Evolutionary conservation across 2,113 vertebrate species (phyloP).

Genomic region (Amphiprion ocellaris): DNA sequence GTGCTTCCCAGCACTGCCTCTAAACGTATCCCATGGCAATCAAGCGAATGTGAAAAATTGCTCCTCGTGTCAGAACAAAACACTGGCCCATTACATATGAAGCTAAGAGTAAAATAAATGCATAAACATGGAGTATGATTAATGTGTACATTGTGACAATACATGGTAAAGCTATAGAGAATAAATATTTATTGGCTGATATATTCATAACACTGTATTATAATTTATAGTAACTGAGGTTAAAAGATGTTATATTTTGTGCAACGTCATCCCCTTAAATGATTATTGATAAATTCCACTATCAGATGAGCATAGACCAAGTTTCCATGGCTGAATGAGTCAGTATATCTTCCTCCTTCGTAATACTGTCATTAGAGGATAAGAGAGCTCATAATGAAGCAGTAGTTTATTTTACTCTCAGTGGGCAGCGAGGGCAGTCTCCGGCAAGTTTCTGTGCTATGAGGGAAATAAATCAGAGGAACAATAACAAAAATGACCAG

Average conservation of each 20-base stretch:
- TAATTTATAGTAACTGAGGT: conserved; percentile 28
- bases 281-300: conserved; percentile 28
- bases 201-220: conserved; percentile 30
- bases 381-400: conserved; percentile 64
- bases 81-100: conserved; percentile 31
- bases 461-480: conserved; percentile 78
- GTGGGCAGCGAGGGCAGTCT: conserved; percentile 56
- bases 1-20: conserved; percentile 50
- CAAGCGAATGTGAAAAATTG: conserved; percentile 63
- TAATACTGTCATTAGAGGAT: conserved; percentile 61
- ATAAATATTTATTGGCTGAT: conserved; percentile 44
- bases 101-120: conserved; percentile 44
- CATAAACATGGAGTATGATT: conserved; percentile 24
- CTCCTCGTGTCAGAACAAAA: conserved; percentile 39
- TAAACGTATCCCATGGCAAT: conserved; percentile 60
- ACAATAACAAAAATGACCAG: conserved; percentile 80
- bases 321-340: conserved; percentile 37
- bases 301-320: conserved; percentile 26
- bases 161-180: conserved; percentile 12
- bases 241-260: neutral
- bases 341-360: conserved; percentile 51
- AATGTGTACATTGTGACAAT: conserved; percentile 16
- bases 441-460: conserved; percentile 56
- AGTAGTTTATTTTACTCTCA: conserved; percentile 68
- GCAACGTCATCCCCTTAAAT: conserved; percentile 3